A percentile compares a stretch with the other conserved stretches of the same genome.
phyloP scores from a whole-genome alignment of 1,140 invertebrate genomes.

The Maconellicoccus hirsutus region DNA sequence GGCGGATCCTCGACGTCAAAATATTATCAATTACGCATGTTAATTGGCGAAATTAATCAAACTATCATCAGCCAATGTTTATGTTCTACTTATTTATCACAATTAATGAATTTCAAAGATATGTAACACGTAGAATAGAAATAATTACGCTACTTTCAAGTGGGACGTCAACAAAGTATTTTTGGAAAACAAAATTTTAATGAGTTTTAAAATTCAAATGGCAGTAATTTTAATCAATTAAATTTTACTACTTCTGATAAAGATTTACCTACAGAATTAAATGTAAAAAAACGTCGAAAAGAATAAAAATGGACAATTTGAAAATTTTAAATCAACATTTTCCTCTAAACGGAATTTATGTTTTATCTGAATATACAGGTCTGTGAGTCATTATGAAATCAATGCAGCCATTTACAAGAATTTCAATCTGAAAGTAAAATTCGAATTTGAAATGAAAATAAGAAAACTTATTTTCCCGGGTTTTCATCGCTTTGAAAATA shows the following conservation, averaged over 20 bases:
- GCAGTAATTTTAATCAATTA: too few relatives aligned
- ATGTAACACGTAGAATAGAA: background rate
- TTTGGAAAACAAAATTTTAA: too few relatives aligned
- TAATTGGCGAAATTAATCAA: conserved; percentile 1
- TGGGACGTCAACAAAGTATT: too few relatives aligned
- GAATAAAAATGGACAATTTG: too few relatives aligned
- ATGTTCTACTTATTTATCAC: conserved; percentile 9
- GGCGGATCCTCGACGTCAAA: background rate
- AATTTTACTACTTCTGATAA: too few relatives aligned
- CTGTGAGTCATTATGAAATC: background rate
- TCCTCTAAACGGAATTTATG: too few relatives aligned
- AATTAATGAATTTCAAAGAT: conserved; percentile 4
- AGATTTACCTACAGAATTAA: too few relatives aligned
- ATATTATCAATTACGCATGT: background rate
- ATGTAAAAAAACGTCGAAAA: too few relatives aligned
- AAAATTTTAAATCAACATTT: too few relatives aligned
- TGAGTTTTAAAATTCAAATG: too few relatives aligned
- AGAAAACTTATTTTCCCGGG: background rate
- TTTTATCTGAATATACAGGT: background rate
- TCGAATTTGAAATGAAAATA: background rate
- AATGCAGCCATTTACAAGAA: background rate
- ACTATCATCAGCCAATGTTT: background rate
- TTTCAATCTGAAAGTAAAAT: background rate
- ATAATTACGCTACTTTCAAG: too few relatives aligned
- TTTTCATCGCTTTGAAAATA: too few relatives aligned